Conservation (phyloP, 2,888 invertebrate species). For the Dysmachus trigonus region DNA sequence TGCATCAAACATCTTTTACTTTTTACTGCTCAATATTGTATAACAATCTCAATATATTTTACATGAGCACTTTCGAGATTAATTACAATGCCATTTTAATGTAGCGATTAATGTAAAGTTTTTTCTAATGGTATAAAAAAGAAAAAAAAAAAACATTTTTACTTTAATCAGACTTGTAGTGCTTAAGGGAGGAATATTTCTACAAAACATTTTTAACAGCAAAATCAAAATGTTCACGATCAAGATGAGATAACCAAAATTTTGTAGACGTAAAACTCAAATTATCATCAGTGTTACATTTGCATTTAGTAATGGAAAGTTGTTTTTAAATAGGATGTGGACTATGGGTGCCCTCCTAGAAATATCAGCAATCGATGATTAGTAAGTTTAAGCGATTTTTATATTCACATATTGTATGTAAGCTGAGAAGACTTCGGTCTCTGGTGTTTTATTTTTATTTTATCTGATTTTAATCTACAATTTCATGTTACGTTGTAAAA, state of each 20-base stretch:
- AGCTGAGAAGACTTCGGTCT: neutral
- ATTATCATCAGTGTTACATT: neutral
- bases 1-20: neutral
- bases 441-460: neutral
- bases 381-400: neutral
- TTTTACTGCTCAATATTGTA: neutral
- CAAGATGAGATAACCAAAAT: neutral
- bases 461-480: neutral
- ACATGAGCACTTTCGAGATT: neutral
- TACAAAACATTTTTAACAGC: neutral
- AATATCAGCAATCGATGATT: neutral
- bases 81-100: neutral
- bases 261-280: neutral
- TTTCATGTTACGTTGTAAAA: neutral
- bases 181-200: neutral
- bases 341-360: neutral
- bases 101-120: neutral
- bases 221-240: neutral
- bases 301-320: neutral
- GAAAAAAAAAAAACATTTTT: neutral
- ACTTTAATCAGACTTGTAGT: neutral
- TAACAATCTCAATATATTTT: neutral
- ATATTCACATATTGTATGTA: neutral
- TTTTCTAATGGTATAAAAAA: neutral
- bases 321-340: neutral